These are phyloP conservation scores for Petrolisthes manimaculis DNA, from an alignment of 2,888 invertebrate genomes.

Conservation along the genomic window DNA sequence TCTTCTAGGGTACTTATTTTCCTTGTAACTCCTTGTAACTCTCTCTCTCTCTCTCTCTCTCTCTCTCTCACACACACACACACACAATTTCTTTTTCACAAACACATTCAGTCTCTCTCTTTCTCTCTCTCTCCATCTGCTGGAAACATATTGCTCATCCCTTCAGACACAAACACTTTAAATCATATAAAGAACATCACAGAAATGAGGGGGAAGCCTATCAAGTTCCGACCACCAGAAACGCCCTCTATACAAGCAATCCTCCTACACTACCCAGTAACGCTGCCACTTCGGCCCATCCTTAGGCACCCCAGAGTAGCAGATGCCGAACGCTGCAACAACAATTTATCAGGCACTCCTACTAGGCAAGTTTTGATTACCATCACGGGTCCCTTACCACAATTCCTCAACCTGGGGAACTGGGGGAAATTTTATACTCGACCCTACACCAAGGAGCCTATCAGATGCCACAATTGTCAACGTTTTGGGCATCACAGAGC, in stretches of 20 bases:
- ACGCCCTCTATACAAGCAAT: not conserved
- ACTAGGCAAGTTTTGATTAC: not conserved
- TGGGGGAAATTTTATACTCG: not conserved
- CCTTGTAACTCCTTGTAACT: too few species aligned
- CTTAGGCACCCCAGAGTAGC: not conserved
- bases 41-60: too few species aligned
- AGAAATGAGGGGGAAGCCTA: not conserved
- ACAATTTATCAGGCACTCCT: not conserved
- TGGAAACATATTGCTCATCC: not conserved
- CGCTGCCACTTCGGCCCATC: not conserved
- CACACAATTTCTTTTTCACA: too few species aligned
- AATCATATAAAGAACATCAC: not conserved
- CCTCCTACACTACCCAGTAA: not conserved
- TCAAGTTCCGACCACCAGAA: not conserved
- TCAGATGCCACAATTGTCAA: not conserved
- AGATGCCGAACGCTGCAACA: not conserved
- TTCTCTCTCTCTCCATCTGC: too few species aligned
- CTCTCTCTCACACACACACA: too few species aligned
- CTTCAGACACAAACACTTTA: too few species aligned
- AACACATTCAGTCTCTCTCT: too few species aligned
- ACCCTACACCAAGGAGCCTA: not conserved
- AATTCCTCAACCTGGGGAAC: not conserved
- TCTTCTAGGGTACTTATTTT: too few species aligned
- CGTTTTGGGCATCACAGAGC: not conserved
- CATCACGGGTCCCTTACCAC: not conserved